phyloP scores from a whole-genome alignment of 2,888 invertebrate genomes.

The Xanthorhoe designata region DNA sequence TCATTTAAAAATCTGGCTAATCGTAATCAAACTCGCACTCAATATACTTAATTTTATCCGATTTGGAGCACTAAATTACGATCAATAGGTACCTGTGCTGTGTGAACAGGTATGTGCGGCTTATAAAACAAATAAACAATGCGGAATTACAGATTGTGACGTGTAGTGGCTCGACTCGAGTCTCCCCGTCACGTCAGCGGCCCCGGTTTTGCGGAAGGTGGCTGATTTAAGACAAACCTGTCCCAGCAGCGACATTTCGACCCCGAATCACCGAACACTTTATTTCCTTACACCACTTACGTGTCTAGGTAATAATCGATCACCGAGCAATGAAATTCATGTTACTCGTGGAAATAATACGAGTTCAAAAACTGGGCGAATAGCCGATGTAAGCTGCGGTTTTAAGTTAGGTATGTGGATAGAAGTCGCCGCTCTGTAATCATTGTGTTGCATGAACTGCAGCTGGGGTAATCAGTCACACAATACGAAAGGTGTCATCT shows the following conservation, averaged over 20 bases:
- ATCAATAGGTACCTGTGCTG: too few relatives aligned
- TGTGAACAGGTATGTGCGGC: too few relatives aligned
- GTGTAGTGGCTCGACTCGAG: not conserved
- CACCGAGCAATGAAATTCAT: not conserved
- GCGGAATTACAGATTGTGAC: not conserved
- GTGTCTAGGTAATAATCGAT: not conserved
- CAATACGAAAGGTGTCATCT: constrained; percentile 14
- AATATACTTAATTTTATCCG: too few relatives aligned
- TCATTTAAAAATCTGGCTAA: too few relatives aligned
- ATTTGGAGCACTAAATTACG: too few relatives aligned
- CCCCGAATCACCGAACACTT: not conserved
- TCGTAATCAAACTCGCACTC: too few relatives aligned
- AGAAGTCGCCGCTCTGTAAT: constrained; percentile 17
- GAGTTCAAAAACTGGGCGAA: constrained; percentile 8
- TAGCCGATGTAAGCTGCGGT: constrained; percentile 2
- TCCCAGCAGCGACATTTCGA: not conserved
- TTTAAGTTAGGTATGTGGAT: constrained; percentile 7
- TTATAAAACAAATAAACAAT: too few relatives aligned
- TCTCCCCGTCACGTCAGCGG: not conserved
- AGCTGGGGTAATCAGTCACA: constrained; percentile 7
- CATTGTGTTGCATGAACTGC: constrained; percentile 12
- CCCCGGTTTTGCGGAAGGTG: not conserved
- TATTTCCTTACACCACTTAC: not conserved
- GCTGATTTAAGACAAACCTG: not conserved
- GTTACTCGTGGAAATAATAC: not conserved